Evolutionary conservation across 37 sponge, comb jelly and placozoan species (phyloP), one percentile per base, ranked within the genome.

Genomic region (Tethya wilhelma): DNA sequence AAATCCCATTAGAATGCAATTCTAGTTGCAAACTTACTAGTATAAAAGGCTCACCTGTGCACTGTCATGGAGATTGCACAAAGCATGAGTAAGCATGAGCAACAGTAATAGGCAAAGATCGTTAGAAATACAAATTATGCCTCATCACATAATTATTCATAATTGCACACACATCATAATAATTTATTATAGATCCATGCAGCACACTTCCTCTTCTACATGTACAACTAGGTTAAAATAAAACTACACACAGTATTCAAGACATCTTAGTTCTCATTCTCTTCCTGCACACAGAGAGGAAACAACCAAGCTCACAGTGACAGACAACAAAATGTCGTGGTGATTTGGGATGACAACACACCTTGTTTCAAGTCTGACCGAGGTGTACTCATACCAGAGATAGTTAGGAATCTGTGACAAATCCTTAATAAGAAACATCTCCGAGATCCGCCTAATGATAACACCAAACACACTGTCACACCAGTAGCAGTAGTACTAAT

Each of bases 311-410:
- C n/a, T n/a, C n/a, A 58, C 59, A 58, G 14, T 19, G 53, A 49
- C 9, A 49, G 9, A 14, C 53, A 14, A 49, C 53, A 49, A 9
- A 49, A 49, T 49, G 53, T 49, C 9, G 14, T 49, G 55, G 14
- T 9, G 55, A 19, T 19, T 14, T n/a, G n/a, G n/a, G n/a, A n/a
- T n/a, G n/a, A n/a, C 23, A 59, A 64, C 71, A 31, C 38, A 86
- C 94, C 75, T 93, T 49, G 89, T 64, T 66, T 94, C 95, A 44
- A 60, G 43, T 62, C 93, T 70, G 0, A 66, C 74, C 44, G 89
- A 73, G 19, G 93, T 84, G 84, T 80, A 94, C 38, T 94, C 95
- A 46, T 68, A 94, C 92, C 95, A 91, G 43, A 94, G 56, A 49
- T 71, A 58, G 74, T 94, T 87, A 20, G 95, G 95, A 22, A 94